Evolutionary conservation across 1,140 invertebrate species (phyloP).

Genomic region (Nebria ingens): DNA sequence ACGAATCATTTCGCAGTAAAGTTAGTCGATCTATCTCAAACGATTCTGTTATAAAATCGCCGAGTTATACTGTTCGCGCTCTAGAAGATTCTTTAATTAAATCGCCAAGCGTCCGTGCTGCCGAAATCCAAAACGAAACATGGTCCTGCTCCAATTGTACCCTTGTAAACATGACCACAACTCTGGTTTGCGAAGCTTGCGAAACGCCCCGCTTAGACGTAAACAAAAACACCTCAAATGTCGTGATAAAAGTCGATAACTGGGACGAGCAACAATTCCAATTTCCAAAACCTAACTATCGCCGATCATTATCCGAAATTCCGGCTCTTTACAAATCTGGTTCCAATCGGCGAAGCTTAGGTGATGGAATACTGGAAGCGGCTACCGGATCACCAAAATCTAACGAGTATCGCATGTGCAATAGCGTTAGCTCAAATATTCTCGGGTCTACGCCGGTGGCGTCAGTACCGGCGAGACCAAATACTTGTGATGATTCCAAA

Average conservation of each 20-base stretch:
- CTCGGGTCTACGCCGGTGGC: not conserved
- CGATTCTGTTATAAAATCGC: constrained; percentile 33
- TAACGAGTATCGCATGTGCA: not conserved
- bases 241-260: constrained; percentile 36
- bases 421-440: constrained; percentile 8
- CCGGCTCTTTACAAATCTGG: constrained; percentile 33
- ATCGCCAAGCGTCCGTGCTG: constrained; percentile 21
- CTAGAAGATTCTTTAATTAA: constrained; percentile 26
- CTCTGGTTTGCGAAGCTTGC: constrained; percentile 50
- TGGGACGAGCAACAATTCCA: constrained; percentile 39
- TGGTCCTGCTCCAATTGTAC: constrained; percentile 52
- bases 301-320: constrained; percentile 51
- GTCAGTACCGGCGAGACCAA: not conserved
- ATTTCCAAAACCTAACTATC: constrained; percentile 44
- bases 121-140: constrained; percentile 17
- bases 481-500: constrained; percentile 12
- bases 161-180: constrained; percentile 39
- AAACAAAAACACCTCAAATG: constrained; percentile 30
- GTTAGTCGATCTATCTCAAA: constrained; percentile 45
- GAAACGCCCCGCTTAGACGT: constrained; percentile 42
- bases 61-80: constrained; percentile 21
- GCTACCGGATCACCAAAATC: not conserved
- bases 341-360: constrained; percentile 39
- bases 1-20: constrained; percentile 31
- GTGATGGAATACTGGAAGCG: constrained; percentile 27